Percentiles rank a stretch among this genome's conserved stretches.
phyloP scores from a whole-genome alignment of 53 echinoderm and acorn worm genomes.

The Stichopus horrens region DNA sequence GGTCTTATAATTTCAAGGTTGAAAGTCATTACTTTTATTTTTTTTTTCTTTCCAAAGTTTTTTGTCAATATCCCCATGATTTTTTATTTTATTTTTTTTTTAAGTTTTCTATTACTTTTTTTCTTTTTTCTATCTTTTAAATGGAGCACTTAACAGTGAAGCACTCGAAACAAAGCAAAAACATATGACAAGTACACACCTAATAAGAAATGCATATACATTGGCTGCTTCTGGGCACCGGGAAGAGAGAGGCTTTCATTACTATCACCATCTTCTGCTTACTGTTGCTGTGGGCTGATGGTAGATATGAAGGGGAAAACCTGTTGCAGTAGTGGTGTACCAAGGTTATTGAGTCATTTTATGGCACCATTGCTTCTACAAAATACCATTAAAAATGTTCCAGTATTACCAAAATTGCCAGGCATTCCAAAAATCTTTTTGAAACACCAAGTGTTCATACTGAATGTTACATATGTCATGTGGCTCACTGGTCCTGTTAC shows the following conservation, averaged over 20 bases:
- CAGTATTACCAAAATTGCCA: no score
- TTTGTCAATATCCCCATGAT: slow-evolving; percentile 11
- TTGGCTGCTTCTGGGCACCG: slow-evolving; percentile 10
- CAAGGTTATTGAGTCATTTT: neutral
- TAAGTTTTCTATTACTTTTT: neutral
- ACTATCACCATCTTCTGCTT: neutral
- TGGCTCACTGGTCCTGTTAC: no score
- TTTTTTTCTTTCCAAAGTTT: slow-evolving; percentile 42
- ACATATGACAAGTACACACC: slow-evolving; percentile 33
- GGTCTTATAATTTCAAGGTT: slow-evolving; percentile 53
- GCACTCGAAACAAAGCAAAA: slow-evolving; percentile 39
- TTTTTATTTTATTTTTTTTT: neutral
- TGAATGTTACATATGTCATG: no score
- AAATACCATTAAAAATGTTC: neutral
- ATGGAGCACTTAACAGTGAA: slow-evolving; percentile 20
- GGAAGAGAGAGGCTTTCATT: neutral
- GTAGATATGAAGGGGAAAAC: neutral
- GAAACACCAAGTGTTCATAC: no score
- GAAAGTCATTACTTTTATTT: slow-evolving; percentile 64
- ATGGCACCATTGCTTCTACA: neutral
- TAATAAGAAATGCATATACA: slow-evolving; percentile 45
- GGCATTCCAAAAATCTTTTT: no score
- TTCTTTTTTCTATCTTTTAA: slow-evolving; percentile 4
- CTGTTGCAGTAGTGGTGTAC: neutral
- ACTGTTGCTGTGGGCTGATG: neutral